Evolutionary conservation across 2,888 invertebrate genomes (phyloP), one percentile per base, ranked within the genome.

Genomic region (Allygus modestus): DNA sequence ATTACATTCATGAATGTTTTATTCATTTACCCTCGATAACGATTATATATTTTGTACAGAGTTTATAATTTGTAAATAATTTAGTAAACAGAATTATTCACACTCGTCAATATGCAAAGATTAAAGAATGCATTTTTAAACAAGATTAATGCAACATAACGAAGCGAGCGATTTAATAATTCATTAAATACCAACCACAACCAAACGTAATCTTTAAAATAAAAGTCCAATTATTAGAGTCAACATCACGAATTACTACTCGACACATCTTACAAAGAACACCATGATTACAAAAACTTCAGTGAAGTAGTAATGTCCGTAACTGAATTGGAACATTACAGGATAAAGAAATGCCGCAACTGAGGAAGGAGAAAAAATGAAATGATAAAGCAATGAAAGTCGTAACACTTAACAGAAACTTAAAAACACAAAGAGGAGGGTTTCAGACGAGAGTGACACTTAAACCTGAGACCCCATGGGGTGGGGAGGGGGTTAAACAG

Each of bases 331-430:
- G 23, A 23, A 54, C 20, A 15, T 58, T 58, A 58, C 58, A 15
- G 31, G 15, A 11, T 54, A 7, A 46, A 58, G 31, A 26, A 65
- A 28, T 65, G 15, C 65, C 65, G 31, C 65, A 65, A 54, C 20
- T 11, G 54, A 28, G 65, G 31, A 73, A 73, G 33, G 17, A 37
- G 73, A 20, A 41, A 37, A 41, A 73, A 73, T 73, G 41, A 73
- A 73, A 73, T 41, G 28, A 51, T 77, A 28, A 43, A 51, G 41
- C 26, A 51, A 51, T 46, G 43, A 77, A 46, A 17, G 51, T 46
- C 43, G 37, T 77, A 46, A 51, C 77, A 77, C 46, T 77, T 77
- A 51, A 77, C 77, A 77, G 73, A 73, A 73, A 73, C 73, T 73
- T 73, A 41, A 73, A 77, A 77, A 77, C 77, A 51, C 41, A 43